Base-by-base conservation (phyloP, 2,888 invertebrate species). In the Drosophila paramelanica region DNA sequence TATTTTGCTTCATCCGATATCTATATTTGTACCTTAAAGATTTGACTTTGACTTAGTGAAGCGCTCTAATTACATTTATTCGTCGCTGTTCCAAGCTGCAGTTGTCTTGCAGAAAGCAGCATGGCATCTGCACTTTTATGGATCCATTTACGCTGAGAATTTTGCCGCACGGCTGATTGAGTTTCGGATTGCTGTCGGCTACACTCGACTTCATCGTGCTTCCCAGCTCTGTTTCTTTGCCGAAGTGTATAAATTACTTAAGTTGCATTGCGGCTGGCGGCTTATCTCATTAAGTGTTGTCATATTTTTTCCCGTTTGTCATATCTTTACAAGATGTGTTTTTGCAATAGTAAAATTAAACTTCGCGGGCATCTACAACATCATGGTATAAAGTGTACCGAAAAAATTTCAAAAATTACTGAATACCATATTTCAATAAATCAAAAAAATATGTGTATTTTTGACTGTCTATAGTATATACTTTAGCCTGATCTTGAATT, bases 141-240 rank as follows among this genome's bases (percentile, higher is more conserved):
- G 49, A 60, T 75, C 43, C 46, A 62, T 49, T 52, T 64, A 45
- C 71, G 41, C 33, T 45, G 14, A 53, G 31, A 52, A 42, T 77
- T 74, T 72, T 74, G 52, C 77, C 73, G 52, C 77, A 81, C 72
- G 71, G 72, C 47, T 88, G 88, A 85, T 88, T 85, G 84, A 79
- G 87, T 87, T 88, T 84, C 57, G 67, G 72, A 70, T 83, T 73
- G 77, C 77, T 67, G 45, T 69, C 59, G 68, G 61, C 67, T 62
- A 31, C 57, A 67, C 43, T 60, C 38, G 55, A 57, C 61, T 61
- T 61, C 8, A 39, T 43, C 52, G 59, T 65, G 55, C 14, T 57
- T 59, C 73, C 62, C 46, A 65, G 59, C 39, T 33, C 46, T 27
- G 51, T 52, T 45, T 47, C 61, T 10, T 55, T 51, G 25, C 31